These are phyloP conservation scores for Pagetopsis macropterus DNA, from an alignment of 2,797 vertebrate genomes.

Conservation along the genomic window DNA sequence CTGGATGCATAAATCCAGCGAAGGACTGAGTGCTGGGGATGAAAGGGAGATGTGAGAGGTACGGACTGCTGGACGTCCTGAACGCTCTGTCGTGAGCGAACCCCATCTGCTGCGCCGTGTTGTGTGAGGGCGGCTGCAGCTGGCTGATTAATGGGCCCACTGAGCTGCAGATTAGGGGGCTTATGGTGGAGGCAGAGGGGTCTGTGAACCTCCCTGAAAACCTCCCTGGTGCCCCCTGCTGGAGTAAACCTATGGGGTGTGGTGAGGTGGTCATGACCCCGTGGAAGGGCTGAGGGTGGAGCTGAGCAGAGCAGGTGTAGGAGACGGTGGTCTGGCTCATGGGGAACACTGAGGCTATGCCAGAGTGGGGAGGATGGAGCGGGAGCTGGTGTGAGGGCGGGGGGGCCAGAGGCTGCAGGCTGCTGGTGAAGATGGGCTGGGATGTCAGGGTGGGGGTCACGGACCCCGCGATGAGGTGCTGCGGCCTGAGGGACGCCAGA, in stretches of 20 bases:
- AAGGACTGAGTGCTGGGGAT: constrained; percentile 80
- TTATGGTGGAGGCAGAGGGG: constrained; percentile 73
- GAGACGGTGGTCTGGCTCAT: constrained; percentile 68
- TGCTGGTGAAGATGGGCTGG: constrained; percentile 75
- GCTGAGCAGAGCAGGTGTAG: constrained; percentile 81
- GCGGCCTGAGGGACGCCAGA: constrained; percentile 85
- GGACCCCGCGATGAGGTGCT: constrained; percentile 54
- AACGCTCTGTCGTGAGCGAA: constrained; percentile 76
- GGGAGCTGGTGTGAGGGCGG: constrained; percentile 56
- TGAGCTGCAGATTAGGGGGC: constrained; percentile 85
- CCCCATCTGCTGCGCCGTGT: constrained; percentile 74
- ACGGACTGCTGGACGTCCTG: constrained; percentile 72
- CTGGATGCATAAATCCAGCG: constrained; percentile 81
- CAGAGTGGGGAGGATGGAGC: constrained; percentile 56
- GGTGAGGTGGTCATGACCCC: constrained; percentile 75
- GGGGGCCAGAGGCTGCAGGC: constrained; percentile 67
- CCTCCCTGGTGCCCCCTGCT: constrained; percentile 80
- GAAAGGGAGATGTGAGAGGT: constrained; percentile 79
- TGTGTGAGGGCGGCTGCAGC: constrained; percentile 80
- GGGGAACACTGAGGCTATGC: constrained; percentile 65
- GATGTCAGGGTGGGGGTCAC: constrained; percentile 67
- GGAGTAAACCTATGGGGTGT: constrained; percentile 79
- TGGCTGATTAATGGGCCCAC: constrained; percentile 83
- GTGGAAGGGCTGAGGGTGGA: constrained; percentile 75
- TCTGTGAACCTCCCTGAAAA: constrained; percentile 70